Evolutionary conservation across 2,113 vertebrate genomes (phyloP).

Genomic region (Entelurus aequoreus): DNA sequence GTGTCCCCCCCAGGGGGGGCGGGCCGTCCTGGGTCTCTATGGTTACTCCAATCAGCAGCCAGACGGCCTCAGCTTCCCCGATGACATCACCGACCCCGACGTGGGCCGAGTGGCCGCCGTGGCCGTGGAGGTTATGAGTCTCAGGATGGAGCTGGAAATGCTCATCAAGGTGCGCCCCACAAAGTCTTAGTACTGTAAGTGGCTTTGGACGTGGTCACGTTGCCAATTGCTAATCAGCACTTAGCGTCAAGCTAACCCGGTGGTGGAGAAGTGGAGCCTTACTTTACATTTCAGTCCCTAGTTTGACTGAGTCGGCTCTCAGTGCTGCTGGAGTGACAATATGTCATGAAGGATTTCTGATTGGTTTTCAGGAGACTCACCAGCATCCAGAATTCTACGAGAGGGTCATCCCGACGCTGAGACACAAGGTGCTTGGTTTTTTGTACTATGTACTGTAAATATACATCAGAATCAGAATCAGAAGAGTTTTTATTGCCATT

Average conservation of each 20-base stretch:
- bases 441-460: too few species aligned
- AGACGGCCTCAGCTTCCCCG: conserved; percentile 84
- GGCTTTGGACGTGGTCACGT: too few species aligned
- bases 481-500: too few species aligned
- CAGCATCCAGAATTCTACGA: conserved; percentile 75
- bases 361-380: conserved; percentile 67
- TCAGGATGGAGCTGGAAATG: conserved; percentile 80
- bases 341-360: neutral
- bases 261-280: too few species aligned
- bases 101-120: conserved; percentile 75
- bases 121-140: conserved; percentile 81
- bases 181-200: neutral
- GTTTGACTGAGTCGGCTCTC: too few species aligned
- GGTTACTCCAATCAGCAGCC: conserved; percentile 82
- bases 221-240: too few species aligned
- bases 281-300: too few species aligned
- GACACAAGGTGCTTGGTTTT: conserved; percentile 52
- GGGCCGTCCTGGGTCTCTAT: conserved; percentile 81
- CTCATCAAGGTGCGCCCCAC: conserved; percentile 70
- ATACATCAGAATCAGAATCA: too few species aligned
- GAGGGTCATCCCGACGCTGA: conserved; percentile 65
- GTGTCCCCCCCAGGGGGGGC: conserved; percentile 74
- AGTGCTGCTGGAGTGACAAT: too few species aligned
- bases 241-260: too few species aligned
- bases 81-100: conserved; percentile 75